Conservation (phyloP, 2,113 vertebrate genomes). For the Malurus alboscapulatus region DNA sequence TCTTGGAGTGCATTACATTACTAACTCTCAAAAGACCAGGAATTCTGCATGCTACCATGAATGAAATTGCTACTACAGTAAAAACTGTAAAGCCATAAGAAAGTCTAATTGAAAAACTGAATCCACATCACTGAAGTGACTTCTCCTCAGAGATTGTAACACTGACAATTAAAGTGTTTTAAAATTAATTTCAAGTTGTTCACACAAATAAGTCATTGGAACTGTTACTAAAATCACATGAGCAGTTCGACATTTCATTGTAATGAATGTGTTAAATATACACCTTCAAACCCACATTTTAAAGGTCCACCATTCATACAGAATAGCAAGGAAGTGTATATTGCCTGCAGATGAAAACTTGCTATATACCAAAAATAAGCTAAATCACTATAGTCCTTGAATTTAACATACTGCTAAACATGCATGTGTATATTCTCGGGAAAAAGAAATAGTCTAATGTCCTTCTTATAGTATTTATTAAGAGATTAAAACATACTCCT, state of each 20-base stretch:
- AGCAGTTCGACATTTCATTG: neutral
- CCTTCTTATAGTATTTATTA: neutral
- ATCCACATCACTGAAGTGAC: neutral
- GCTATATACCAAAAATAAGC: neutral
- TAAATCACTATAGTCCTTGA: neutral
- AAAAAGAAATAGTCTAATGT: neutral
- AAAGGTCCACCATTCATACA: neutral
- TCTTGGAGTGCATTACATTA: neutral
- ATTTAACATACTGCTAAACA: neutral
- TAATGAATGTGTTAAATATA: neutral
- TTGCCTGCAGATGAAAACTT: neutral
- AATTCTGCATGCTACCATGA: neutral
- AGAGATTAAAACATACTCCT: neutral
- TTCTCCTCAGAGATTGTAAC: neutral
- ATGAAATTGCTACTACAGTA: neutral
- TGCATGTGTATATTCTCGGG: fast-evolving
- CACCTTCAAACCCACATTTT: neutral
- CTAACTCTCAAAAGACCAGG: neutral
- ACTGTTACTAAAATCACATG: neutral
- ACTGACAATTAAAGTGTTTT: neutral
- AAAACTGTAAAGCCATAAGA: neutral
- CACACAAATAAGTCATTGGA: neutral
- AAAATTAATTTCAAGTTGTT: neutral
- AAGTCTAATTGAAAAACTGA: neutral
- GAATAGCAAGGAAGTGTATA: neutral